Conservation (phyloP, 1,140 invertebrate genomes). For the Pissodes strobi region DNA sequence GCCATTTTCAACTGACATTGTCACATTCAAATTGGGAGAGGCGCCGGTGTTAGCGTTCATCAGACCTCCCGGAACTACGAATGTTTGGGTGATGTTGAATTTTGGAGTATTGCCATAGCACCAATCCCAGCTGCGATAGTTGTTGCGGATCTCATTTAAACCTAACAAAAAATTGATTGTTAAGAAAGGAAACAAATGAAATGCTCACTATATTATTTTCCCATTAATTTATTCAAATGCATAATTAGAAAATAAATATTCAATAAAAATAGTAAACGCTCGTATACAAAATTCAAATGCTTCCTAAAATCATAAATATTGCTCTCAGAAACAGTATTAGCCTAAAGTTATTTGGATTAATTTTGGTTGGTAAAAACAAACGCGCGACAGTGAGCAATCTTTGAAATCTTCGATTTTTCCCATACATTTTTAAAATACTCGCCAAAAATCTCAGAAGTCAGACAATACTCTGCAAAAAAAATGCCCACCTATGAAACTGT, state of each 20-base stretch:
- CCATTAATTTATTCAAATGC: background rate
- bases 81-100: slow-evolving; percentile 66
- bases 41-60: slow-evolving; percentile 21
- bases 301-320: background rate
- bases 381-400: no score
- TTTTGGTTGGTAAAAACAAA: no score
- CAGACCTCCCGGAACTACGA: slow-evolving; percentile 43
- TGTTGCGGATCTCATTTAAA: slow-evolving; percentile 65
- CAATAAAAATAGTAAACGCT: background rate
- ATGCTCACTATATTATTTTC: background rate
- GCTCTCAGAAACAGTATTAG: no score
- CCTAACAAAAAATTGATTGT: slow-evolving; percentile 60
- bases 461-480: no score
- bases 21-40: slow-evolving; percentile 45
- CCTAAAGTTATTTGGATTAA: no score
- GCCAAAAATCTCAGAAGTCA: no score
- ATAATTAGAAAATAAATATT: no score
- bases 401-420: no score
- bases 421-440: no score
- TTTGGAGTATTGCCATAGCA: slow-evolving; percentile 84
- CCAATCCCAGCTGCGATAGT: slow-evolving; percentile 85
- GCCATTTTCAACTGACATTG: slow-evolving; percentile 49
- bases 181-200: background rate
- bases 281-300: background rate
- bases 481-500: no score